A percentile compares a stretch with the other conserved stretches of the same genome.
phyloP scores from a whole-genome alignment of 2,113 vertebrate genomes.

The Heteronetta atricapilla region DNA sequence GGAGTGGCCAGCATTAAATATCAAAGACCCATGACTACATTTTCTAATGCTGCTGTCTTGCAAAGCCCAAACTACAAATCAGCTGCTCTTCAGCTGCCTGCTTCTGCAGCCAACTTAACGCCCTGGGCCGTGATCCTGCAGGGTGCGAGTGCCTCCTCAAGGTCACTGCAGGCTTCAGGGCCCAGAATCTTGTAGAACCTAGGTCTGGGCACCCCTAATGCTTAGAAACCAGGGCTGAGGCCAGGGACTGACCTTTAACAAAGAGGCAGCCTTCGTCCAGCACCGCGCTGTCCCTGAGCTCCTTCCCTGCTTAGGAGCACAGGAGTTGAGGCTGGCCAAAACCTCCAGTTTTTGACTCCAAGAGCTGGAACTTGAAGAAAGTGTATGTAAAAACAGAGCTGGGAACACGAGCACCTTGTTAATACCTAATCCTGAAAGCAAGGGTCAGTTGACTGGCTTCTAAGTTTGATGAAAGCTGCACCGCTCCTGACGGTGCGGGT shows the following conservation, averaged over 20 bases:
- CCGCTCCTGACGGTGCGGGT: neutral
- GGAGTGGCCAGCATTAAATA: rapidly evolving
- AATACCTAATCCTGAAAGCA: no score
- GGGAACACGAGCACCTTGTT: rapidly evolving
- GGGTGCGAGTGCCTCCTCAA: neutral
- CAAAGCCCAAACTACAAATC: neutral
- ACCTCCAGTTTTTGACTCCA: neutral
- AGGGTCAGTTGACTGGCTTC: rapidly evolving
- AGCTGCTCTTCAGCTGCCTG: neutral
- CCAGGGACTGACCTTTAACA: neutral
- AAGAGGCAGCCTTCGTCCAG: rapidly evolving
- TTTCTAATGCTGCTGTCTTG: neutral
- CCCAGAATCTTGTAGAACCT: neutral
- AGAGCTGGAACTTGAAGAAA: neutral
- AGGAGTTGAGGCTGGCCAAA: no score
- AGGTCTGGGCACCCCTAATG: neutral
- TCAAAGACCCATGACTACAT: rapidly evolving
- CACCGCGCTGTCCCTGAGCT: rapidly evolving
- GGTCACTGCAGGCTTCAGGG: neutral
- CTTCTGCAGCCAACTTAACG: neutral
- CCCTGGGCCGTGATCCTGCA: rapidly evolving
- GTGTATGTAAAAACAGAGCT: neutral
- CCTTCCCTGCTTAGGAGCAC: no score
- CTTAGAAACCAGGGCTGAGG: neutral
- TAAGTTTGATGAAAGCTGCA: rapidly evolving